Evolutionary conservation across 2,113 vertebrate species (phyloP), one percentile per base, ranked within the genome.

Genomic region (Pangasianodon hypophthalmus): DNA sequence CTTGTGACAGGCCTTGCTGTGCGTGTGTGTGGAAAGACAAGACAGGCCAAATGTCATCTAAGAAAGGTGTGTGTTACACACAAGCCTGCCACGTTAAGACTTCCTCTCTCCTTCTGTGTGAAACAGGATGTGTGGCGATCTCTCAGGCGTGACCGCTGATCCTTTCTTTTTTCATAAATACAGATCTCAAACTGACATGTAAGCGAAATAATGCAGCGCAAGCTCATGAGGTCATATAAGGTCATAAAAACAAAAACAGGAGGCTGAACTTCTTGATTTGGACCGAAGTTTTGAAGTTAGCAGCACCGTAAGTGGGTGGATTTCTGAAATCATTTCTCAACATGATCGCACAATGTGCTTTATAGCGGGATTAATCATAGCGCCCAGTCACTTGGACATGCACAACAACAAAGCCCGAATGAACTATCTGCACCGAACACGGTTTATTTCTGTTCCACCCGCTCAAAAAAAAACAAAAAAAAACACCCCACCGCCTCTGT

Each of bases 271-370:
- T 46, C 54, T 79, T 11, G 56, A 24, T 60, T 79, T 44, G 24
- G 41, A 52, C 32, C 41, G 6, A 88, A 52, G 87, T 88, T 58
- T 18, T 41, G 44, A 48, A 50, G 56, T 52, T 79, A 44, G 67
- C 69, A 89, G 82, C 32, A 77, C 54, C 7, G 14, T 32, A 52
- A 85, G 13, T 60, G 44, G 26, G 9, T 56, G 87, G 83, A 48
- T 86, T 73, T 84, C 19, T 85, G 58, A 48, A 87, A 64, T 46
- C 13, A n/a, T 56, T 29, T 37, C 50, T 88, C 24, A 88, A 52
- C 84, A n/a, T 48, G 73, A 86, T 60, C 41, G 44, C 69, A 75
- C 48, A 58, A 80, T 44, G 64, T 21, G n/a, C 54, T 88, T 75
- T 48, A 32, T 26, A 89, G 77, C 44, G 29, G 64, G 46, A 44